These are phyloP conservation scores for Troglohyphantes excavatus DNA, from an alignment of 2,888 invertebrate species.

Conservation along the genomic window DNA sequence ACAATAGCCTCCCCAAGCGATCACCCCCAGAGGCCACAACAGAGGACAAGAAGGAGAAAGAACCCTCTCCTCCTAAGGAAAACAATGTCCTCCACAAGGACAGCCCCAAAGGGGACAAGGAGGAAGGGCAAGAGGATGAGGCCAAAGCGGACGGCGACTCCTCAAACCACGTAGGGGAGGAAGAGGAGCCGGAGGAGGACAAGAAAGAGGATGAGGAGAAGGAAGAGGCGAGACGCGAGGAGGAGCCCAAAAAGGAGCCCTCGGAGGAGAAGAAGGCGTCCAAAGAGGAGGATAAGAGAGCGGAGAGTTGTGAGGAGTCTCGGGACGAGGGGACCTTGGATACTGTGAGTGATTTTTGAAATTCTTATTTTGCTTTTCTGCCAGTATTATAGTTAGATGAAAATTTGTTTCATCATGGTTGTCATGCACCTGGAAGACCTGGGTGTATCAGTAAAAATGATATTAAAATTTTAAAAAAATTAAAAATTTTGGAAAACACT, in stretches of 20 bases:
- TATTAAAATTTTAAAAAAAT: no score
- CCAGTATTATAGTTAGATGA: no score
- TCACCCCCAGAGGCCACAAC: background rate
- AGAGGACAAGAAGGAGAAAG: slow-evolving; percentile 17
- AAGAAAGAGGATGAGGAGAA: no score
- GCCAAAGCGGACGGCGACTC: no score
- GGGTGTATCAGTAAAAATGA: no score
- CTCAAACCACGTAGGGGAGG: no score
- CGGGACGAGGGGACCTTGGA: slow-evolving; percentile 7
- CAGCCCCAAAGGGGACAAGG: background rate
- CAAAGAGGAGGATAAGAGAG: background rate
- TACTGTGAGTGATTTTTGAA: slow-evolving; percentile 14
- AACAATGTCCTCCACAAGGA: background rate
- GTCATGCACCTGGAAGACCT: no score
- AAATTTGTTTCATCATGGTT: no score
- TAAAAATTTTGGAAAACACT: no score
- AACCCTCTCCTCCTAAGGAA: background rate
- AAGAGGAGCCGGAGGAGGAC: no score
- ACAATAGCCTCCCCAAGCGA: background rate
- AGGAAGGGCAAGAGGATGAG: background rate
- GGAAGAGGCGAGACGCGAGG: background rate
- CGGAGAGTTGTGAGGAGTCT: slow-evolving; percentile 22
- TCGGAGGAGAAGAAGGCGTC: slow-evolving; percentile 6
- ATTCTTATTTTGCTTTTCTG: no score
- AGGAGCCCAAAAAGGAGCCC: background rate